Percentiles rank a stretch among this genome's conserved stretches.
Evolutionary conservation across 2,113 vertebrate genomes (phyloP).

Genomic region (Trematocara nigrifrons): DNA sequence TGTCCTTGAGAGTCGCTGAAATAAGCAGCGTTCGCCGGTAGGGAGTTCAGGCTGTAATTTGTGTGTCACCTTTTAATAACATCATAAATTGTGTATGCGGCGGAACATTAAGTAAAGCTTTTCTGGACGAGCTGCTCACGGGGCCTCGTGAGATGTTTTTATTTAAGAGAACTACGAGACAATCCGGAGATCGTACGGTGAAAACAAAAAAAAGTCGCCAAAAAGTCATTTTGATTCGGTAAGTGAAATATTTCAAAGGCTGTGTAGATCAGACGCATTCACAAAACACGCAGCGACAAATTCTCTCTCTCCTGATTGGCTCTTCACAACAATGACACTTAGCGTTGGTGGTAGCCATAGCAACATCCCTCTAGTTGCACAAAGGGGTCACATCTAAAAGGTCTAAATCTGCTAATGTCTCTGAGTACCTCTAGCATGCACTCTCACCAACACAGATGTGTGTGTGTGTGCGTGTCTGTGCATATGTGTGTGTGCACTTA

Average conservation of each 20-base stretch:
- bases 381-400: slow-evolving; percentile 58
- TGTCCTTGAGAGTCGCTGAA: slow-evolving; percentile 41
- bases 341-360: slow-evolving; percentile 46
- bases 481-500: slow-evolving; percentile 19
- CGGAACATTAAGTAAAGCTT: background rate
- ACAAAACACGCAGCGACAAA: background rate
- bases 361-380: slow-evolving; percentile 30
- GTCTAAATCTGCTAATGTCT: slow-evolving; percentile 55
- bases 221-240: background rate
- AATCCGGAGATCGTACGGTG: fast-evolving
- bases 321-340: slow-evolving; percentile 52
- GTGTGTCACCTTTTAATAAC: slow-evolving; percentile 35
- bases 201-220: background rate
- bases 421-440: background rate
- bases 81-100: slow-evolving; percentile 3
- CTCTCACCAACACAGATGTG: background rate
- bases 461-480: background rate
- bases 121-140: background rate
- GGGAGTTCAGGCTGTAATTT: slow-evolving; percentile 17
- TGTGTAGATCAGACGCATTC: background rate
- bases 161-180: background rate
- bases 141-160: background rate
- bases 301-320: slow-evolving; percentile 42
- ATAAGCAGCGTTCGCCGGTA: background rate
- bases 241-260: background rate